These are phyloP conservation scores for Leptinotarsa lineolata DNA, from an alignment of 1,140 invertebrate species.

Conservation along the genomic window DNA sequence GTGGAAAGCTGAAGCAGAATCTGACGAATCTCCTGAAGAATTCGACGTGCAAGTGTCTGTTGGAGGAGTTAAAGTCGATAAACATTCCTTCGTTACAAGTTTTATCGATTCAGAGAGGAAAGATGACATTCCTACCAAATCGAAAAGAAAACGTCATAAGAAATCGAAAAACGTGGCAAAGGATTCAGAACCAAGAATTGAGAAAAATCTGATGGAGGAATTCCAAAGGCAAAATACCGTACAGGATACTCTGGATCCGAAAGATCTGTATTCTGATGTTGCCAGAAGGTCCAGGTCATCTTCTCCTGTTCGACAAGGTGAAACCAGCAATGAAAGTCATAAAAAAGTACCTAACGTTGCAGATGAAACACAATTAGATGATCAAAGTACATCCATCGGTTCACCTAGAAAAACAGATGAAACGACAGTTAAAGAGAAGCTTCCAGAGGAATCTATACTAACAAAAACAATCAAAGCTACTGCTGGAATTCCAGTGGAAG, in stretches of 20 bases:
- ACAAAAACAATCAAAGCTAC: not conserved
- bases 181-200: conserved; percentile 25
- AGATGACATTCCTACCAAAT: conserved; percentile 23
- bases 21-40: conserved; percentile 40
- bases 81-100: conserved; percentile 30
- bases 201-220: conserved; percentile 42
- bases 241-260: conserved; percentile 37
- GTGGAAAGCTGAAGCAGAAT: conserved; percentile 10
- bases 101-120: conserved; percentile 41
- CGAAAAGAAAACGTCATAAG: conserved; percentile 33
- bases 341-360: not conserved
- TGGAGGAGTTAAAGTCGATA: conserved; percentile 40
- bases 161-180: conserved; percentile 39
- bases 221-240: conserved; percentile 42
- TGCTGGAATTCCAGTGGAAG: not conserved
- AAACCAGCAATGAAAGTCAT: conserved; percentile 15
- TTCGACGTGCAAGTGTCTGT: conserved; percentile 45
- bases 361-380: not conserved
- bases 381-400: not conserved
- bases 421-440: not conserved
- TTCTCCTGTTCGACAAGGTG: conserved; percentile 35
- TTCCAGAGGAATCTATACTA: not conserved
- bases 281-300: conserved; percentile 46
- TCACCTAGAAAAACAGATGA: not conserved
- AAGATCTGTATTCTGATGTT: conserved; percentile 46